Evolutionary conservation across 1,140 invertebrate genomes (phyloP).

Genomic region (Papilio helenus): DNA sequence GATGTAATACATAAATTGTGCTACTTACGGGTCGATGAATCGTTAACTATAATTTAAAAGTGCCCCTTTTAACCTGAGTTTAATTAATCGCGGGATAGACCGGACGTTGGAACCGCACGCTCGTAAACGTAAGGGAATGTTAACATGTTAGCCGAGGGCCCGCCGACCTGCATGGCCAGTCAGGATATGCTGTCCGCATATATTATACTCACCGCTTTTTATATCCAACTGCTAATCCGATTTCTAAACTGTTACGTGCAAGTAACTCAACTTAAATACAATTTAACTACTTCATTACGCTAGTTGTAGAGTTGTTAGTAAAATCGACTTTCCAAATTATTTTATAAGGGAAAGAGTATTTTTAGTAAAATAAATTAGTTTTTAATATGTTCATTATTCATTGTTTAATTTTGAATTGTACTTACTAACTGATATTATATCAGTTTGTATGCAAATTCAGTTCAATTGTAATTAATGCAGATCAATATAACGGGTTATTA

Average conservation of each 20-base stretch:
- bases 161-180: conserved; percentile 6
- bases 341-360: not conserved
- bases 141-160: conserved; percentile 19
- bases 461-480: not conserved
- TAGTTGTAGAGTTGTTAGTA: not conserved
- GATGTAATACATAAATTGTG: conserved; percentile 1
- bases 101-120: conserved; percentile 48
- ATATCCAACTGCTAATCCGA: conserved; percentile 20
- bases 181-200: conserved; percentile 38
- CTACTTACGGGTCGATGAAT: conserved; percentile 37
- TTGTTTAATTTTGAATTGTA: not conserved
- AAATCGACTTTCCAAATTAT: not conserved
- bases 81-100: conserved; percentile 48
- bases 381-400: not conserved
- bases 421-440: not conserved
- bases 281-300: not conserved
- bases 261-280: not conserved
- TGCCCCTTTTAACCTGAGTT: conserved; percentile 43
- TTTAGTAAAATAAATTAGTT: not conserved
- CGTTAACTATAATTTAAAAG: conserved; percentile 43
- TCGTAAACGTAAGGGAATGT: conserved; percentile 48
- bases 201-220: conserved; percentile 37
- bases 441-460: not conserved
- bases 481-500: conserved; percentile 20
- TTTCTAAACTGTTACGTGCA: conserved; percentile 22